These are phyloP conservation scores for Gryllus bimaculatus DNA, from an alignment of 1,140 invertebrate genomes.

Conservation along the genomic window DNA sequence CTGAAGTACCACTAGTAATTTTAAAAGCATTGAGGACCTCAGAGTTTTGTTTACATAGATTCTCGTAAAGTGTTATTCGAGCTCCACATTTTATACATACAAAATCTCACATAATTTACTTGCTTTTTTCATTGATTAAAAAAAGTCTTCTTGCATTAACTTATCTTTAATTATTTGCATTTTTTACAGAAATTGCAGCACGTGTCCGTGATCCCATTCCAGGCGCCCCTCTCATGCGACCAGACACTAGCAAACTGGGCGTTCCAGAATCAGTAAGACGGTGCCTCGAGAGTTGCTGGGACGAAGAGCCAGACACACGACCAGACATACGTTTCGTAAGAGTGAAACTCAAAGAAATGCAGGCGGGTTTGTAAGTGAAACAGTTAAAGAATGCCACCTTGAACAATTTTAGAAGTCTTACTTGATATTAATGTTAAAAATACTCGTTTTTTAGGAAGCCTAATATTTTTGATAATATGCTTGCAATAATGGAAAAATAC, in stretches of 20 bases:
- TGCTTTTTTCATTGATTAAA: too few relatives aligned
- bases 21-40: too few relatives aligned
- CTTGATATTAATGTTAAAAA: too few relatives aligned
- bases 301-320: constrained; percentile 57
- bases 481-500: constrained; percentile 81
- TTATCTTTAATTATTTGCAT: background rate
- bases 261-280: constrained; percentile 50
- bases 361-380: constrained; percentile 54
- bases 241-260: constrained; percentile 42
- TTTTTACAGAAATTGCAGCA: constrained; percentile 25
- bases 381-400: too few relatives aligned
- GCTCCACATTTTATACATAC: too few relatives aligned
- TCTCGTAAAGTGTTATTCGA: too few relatives aligned
- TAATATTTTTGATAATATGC: constrained; percentile 82
- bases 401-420: too few relatives aligned
- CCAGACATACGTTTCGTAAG: constrained; percentile 61
- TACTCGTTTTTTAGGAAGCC: constrained; percentile 45
- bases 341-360: constrained; percentile 63
- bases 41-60: too few relatives aligned
- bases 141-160: background rate
- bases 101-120: too few relatives aligned
- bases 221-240: constrained; percentile 45
- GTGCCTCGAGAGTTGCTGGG: constrained; percentile 67
- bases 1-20: too few relatives aligned
- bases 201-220: constrained; percentile 33